These are phyloP conservation scores for Campylomormyrus tamandua DNA, from an alignment of 2,113 vertebrate genomes.

Conservation along the genomic window DNA sequence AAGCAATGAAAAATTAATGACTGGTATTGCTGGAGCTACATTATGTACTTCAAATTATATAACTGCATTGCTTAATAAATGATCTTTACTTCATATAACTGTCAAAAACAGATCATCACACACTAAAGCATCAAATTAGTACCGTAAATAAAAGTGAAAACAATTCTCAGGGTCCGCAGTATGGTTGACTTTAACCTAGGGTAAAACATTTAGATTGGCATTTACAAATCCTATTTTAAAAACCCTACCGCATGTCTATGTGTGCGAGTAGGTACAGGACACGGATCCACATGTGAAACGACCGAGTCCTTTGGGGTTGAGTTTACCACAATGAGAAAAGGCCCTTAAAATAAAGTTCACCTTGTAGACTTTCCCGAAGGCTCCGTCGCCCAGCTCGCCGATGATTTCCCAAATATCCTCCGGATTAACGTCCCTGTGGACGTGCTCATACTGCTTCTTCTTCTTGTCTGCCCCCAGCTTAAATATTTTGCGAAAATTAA, in stretches of 20 bases:
- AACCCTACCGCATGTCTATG: not conserved
- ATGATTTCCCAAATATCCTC: conserved; percentile 95
- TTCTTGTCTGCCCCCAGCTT: conserved; percentile 91
- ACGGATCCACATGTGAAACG: not conserved
- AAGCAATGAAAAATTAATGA: not conserved
- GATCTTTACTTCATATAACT: not conserved
- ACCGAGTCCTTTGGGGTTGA: not conserved
- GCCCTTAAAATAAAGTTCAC: conserved; percentile 54
- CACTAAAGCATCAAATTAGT: not conserved
- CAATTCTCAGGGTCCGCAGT: not conserved
- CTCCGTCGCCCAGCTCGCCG: conserved; percentile 92
- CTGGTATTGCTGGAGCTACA: not conserved
- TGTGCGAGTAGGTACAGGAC: not conserved
- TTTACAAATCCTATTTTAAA: not conserved
- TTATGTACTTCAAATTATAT: not conserved
- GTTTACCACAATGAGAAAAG: not conserved
- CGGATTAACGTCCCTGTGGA: conserved; percentile 89
- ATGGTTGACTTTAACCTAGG: not conserved
- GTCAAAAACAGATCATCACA: not conserved
- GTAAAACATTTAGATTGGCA: not conserved
- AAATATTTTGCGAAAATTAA: conserved; percentile 98
- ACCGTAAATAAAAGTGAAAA: not conserved
- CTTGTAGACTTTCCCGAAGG: conserved; percentile 98
- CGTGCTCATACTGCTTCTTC: conserved; percentile 97
- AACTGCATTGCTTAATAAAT: not conserved